Base-by-base conservation (phyloP, 2,113 vertebrate species). In the Acrocephalus kingi region DNA sequence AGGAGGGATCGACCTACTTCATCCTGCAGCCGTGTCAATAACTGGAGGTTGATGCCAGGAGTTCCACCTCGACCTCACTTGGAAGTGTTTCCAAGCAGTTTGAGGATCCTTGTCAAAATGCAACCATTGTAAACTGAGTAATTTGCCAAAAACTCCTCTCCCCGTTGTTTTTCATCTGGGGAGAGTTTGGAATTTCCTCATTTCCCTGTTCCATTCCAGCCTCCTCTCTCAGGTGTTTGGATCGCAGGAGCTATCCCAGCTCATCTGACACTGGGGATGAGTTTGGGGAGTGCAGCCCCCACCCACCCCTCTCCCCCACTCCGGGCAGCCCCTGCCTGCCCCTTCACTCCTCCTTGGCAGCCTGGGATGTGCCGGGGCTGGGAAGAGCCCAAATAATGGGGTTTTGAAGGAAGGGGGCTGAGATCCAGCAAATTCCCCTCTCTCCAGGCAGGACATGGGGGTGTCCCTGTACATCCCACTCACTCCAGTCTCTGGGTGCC, bases 401-500 rank as follows among this genome's bases (percentile, higher is more conserved):
- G 11, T 18, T 69, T 76, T 21, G 31, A 80, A 45, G 27, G 56
- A 17, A 30, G 13, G 1, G 15, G 78, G 20, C 10, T 15, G 25
- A 13, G 6, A 12, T 24, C 14, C 10, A 13, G 41, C 9, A 10
- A 51, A 69, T 66, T 43, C 41, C 15, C 18, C 15, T 0, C 41
- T 87, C 15, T 33, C 24, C 2, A 1, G 20, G 51, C 39, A 51
- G 66, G 23, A 15, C 9, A 11, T 3, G 16, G 28, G 17, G 11
- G 8, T 11, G 24, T 6, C 51, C 25, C 35, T 39, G n/a, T 51
- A 28, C 7, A 3, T 62, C 49, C 22, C 59, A 21, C 13, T 39
- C 28, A 0, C 3, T 0, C 49, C 4, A 8, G 17, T 20, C 35
- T 35, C 35, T 35, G 56, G 11, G 4, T 55, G 4, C 33, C 22